Evolutionary conservation across 2,888 invertebrate species (phyloP).

Genomic region (Pogonocherus hispidulus): DNA sequence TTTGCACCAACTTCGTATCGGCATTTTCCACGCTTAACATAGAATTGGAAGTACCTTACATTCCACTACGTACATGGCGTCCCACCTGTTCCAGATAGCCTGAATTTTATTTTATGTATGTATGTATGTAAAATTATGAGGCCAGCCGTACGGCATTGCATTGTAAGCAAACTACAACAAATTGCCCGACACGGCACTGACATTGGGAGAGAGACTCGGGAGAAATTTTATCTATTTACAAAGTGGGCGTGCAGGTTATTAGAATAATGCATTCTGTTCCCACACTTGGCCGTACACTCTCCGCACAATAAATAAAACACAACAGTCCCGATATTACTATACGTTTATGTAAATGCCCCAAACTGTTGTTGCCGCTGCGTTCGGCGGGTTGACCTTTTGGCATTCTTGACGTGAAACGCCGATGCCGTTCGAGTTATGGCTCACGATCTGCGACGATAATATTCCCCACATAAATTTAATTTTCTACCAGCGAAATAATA

Average conservation of each 20-base stretch:
- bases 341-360: conserved; percentile 44
- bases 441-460: conserved; percentile 36
- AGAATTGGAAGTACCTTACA: too few relatives aligned
- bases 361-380: conserved; percentile 37
- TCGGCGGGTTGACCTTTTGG: conserved; percentile 41
- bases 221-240: conserved; percentile 52
- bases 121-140: conserved; percentile 20
- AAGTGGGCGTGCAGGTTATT: conserved; percentile 53
- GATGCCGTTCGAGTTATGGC: conserved; percentile 40
- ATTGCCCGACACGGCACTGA: conserved; percentile 49
- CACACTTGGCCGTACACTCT: conserved; percentile 46
- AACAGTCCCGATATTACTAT: conserved; percentile 40
- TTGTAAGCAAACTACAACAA: conserved; percentile 40
- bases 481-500: conserved; percentile 33
- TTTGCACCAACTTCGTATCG: too few relatives aligned
- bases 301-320: conserved; percentile 50
- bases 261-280: conserved; percentile 54
- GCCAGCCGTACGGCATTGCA: conserved; percentile 34
- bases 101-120: too few relatives aligned
- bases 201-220: conserved; percentile 45
- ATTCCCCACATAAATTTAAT: conserved; percentile 36
- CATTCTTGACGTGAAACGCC: conserved; percentile 38
- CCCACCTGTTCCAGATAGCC: too few relatives aligned
- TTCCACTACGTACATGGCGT: too few relatives aligned
- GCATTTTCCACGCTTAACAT: too few relatives aligned